Evolutionary conservation across 1,140 invertebrate species (phyloP).

Genomic region (Drosophila seguyi): DNA sequence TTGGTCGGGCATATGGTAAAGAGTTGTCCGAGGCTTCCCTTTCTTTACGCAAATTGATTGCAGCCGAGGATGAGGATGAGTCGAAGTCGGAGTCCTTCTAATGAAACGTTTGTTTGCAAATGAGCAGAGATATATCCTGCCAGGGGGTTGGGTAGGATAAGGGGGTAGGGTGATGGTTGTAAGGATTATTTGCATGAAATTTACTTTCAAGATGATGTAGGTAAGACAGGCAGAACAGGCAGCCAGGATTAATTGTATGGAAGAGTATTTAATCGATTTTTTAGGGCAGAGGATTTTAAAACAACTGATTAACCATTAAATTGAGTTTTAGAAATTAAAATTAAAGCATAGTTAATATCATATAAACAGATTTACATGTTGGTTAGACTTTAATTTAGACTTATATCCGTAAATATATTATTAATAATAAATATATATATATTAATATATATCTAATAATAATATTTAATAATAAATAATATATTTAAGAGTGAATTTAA

Average conservation of each 20-base stretch:
- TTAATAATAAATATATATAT: too few species aligned
- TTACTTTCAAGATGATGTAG: slow-evolving; percentile 38
- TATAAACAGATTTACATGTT: not conserved
- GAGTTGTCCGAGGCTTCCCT: slow-evolving; percentile 66
- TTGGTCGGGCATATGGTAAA: slow-evolving; percentile 68
- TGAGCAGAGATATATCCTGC: slow-evolving; percentile 28
- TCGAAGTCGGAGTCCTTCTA: slow-evolving; percentile 38
- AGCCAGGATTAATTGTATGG: slow-evolving; percentile 34
- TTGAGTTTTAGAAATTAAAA: not conserved
- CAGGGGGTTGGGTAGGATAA: slow-evolving; percentile 7
- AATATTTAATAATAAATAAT: too few species aligned
- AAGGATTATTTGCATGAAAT: slow-evolving; percentile 53
- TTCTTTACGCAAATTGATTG: slow-evolving; percentile 45
- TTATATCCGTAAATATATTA: too few species aligned
- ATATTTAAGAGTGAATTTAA: not conserved
- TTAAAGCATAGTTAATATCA: not conserved
- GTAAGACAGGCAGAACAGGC: slow-evolving; percentile 12
- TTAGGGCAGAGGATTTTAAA: not conserved
- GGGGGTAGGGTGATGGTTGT: slow-evolving; percentile 10
- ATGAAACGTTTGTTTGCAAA: slow-evolving; percentile 69
- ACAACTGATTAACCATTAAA: slow-evolving; percentile 5
- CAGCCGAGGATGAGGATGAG: slow-evolving; percentile 43
- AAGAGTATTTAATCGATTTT: slow-evolving; percentile 37
- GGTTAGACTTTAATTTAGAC: not conserved
- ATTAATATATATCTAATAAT: too few species aligned